phyloP scores from a whole-genome alignment of 2,888 invertebrate genomes.

The Apotomis capreana region DNA sequence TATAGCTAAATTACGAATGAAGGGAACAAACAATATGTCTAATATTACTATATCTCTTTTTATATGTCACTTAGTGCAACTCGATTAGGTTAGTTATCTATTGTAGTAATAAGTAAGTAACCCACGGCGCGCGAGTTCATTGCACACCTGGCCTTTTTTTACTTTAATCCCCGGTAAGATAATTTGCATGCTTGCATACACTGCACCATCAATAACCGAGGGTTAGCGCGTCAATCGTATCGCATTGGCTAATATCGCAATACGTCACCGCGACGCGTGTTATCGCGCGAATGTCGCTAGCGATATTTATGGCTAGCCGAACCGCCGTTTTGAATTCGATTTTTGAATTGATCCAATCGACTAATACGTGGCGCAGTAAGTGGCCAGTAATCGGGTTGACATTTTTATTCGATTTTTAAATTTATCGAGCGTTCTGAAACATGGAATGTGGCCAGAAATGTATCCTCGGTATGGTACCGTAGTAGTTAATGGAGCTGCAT shows the following conservation, averaged over 20 bases:
- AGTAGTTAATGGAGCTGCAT: too few relatives aligned
- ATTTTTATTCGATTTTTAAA: too few relatives aligned
- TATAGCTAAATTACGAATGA: too few relatives aligned
- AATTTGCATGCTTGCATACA: conserved; percentile 7
- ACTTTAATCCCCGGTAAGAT: neutral
- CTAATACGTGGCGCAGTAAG: neutral
- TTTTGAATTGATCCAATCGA: conserved; percentile 46
- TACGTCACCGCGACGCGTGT: conserved; percentile 54
- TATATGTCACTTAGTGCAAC: too few relatives aligned
- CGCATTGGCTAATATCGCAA: conserved; percentile 54
- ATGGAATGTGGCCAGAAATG: too few relatives aligned
- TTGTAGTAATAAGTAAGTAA: too few relatives aligned
- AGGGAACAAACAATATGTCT: too few relatives aligned
- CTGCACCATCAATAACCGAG: conserved; percentile 33
- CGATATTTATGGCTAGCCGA: conserved; percentile 57
- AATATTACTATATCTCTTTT: too few relatives aligned
- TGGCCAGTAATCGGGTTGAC: neutral
- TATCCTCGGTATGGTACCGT: too few relatives aligned
- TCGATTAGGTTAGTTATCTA: too few relatives aligned
- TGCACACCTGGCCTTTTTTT: neutral
- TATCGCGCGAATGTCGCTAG: conserved; percentile 52
- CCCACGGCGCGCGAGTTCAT: too few relatives aligned
- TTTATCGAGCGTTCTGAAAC: too few relatives aligned
- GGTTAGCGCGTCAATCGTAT: conserved; percentile 42
- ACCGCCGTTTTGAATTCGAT: conserved; percentile 48